phyloP scores from a whole-genome alignment of 2,113 vertebrate species.

The Callospermophilus lateralis region DNA sequence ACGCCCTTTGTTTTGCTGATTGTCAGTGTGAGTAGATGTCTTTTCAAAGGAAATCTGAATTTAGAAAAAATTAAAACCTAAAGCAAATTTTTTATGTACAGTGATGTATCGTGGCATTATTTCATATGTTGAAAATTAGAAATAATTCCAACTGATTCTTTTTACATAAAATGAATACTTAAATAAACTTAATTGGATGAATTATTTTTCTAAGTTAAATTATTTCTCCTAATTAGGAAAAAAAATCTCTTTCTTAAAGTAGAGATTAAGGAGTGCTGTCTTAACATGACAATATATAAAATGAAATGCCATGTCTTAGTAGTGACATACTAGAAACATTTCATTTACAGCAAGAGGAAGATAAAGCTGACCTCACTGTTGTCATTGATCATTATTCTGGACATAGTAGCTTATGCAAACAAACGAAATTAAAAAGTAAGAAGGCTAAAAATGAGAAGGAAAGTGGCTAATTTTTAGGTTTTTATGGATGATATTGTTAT shows the following conservation, averaged over 20 bases:
- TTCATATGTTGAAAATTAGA: not conserved
- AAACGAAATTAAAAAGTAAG: not conserved
- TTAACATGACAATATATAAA: not conserved
- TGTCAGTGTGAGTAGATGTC: not conserved
- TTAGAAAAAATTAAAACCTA: not conserved
- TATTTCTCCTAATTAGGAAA: not conserved
- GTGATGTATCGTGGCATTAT: not conserved
- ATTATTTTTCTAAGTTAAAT: not conserved
- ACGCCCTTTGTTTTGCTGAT: not conserved
- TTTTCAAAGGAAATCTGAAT: slow-evolving; percentile 32
- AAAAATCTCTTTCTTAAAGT: not conserved
- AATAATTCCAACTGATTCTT: not conserved
- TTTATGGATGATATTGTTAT: not conserved
- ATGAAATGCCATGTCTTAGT: not conserved
- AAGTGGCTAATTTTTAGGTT: not conserved
- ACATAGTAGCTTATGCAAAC: not conserved
- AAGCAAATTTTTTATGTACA: not conserved
- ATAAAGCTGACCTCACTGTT: not conserved
- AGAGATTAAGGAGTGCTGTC: not conserved
- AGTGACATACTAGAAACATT: not conserved
- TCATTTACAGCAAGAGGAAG: not conserved
- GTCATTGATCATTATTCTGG: not conserved
- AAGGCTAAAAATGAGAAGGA: not conserved
- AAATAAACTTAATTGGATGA: not conserved
- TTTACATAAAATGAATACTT: not conserved